Evolutionary conservation across 2,113 vertebrate species (phyloP).

Genomic region (Actenoides lindsayi): DNA sequence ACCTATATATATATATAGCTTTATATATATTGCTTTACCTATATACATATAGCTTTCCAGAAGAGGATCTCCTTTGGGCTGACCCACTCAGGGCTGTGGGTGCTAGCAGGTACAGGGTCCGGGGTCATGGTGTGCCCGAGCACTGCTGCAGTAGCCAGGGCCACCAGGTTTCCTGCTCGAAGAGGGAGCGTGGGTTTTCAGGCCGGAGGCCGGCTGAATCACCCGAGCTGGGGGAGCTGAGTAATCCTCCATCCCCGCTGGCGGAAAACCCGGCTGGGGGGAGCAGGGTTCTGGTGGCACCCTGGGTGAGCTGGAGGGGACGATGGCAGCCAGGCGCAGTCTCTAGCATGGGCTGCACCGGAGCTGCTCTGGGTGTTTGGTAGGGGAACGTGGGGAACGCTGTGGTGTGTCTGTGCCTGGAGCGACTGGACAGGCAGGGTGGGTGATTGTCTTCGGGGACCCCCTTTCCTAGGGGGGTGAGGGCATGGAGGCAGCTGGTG

Average conservation of each 20-base stretch:
- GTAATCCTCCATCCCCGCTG: neutral
- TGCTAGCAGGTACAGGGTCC: neutral
- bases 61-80: neutral
- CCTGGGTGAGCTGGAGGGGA: neutral
- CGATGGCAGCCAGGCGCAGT: neutral
- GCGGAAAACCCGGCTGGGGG: neutral
- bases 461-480: neutral
- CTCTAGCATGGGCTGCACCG: fast-evolving
- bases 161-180: neutral
- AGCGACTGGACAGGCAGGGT: fast-evolving
- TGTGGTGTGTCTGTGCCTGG: fast-evolving
- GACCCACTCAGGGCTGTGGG: neutral
- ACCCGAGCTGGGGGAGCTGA: constrained; percentile 3
- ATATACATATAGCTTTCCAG: neutral
- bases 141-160: fast-evolving
- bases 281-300: neutral
- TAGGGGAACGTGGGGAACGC: neutral
- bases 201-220: constrained; percentile 14
- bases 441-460: neutral
- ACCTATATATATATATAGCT: neutral
- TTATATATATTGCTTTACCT: neutral
- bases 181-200: neutral
- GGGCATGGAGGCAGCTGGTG: fast-evolving
- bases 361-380: neutral
- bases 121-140: neutral